Evolutionary conservation across 2,797 vertebrate genomes (phyloP).

Genomic region (Otus scops): DNA sequence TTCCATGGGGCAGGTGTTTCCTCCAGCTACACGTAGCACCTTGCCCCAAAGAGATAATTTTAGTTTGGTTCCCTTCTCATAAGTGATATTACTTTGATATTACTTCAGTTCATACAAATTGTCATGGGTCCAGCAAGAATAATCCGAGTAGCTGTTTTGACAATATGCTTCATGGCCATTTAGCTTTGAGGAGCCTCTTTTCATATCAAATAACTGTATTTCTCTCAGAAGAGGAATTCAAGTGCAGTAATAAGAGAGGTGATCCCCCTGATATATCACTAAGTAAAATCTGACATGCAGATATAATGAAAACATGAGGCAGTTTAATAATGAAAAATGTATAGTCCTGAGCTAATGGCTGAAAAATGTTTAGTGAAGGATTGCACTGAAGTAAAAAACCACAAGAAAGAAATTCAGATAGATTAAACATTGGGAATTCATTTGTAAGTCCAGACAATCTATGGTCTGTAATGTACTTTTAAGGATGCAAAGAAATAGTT

Average conservation of each 20-base stretch:
- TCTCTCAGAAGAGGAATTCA: constrained; percentile 39
- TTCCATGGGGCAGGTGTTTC: not conserved
- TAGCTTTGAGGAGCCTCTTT: not conserved
- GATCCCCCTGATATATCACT: constrained; percentile 58
- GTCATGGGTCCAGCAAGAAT: not conserved
- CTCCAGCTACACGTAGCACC: not conserved
- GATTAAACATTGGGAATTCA: constrained; percentile 71
- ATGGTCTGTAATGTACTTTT: constrained; percentile 37
- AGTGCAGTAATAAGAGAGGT: constrained; percentile 37
- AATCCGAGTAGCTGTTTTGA: not conserved
- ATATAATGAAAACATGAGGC: constrained; percentile 63
- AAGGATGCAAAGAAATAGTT: constrained; percentile 1
- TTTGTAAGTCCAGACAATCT: constrained; percentile 66
- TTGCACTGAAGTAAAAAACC: constrained; percentile 60
- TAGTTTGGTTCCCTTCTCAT: not conserved
- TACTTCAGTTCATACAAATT: not conserved
- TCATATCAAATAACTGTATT: constrained; percentile 7
- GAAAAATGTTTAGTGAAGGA: constrained; percentile 63
- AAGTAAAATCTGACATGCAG: constrained; percentile 47
- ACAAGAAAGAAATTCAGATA: constrained; percentile 65
- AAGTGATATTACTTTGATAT: not conserved
- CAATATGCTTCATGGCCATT: not conserved
- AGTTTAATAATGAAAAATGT: constrained; percentile 67
- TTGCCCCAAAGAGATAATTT: not conserved
- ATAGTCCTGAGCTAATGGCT: constrained; percentile 63